phyloP scores from a whole-genome alignment of 2,113 vertebrate genomes.

The Petromus typicus region DNA sequence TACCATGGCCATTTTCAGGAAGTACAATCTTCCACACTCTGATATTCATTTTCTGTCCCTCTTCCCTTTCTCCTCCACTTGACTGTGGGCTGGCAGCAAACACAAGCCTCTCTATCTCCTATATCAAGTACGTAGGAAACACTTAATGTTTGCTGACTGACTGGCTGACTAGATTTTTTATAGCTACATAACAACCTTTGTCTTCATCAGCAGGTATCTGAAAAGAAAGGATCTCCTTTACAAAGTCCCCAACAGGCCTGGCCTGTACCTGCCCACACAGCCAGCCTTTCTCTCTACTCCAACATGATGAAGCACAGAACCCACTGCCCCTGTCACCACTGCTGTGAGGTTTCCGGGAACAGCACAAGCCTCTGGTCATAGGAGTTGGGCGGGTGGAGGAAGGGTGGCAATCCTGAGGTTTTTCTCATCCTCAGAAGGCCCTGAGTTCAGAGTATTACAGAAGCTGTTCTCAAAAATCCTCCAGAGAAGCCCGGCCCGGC shows the following conservation, averaged over 20 bases:
- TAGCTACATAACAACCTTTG: not conserved
- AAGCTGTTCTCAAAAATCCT: not conserved
- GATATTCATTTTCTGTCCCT: not conserved
- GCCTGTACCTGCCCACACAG: not conserved
- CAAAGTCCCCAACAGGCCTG: not conserved
- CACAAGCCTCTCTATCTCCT: not conserved
- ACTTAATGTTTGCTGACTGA: not conserved
- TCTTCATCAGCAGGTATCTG: not conserved
- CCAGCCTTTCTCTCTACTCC: not conserved
- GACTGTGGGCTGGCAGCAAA: not conserved
- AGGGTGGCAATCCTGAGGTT: not conserved
- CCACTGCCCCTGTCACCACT: no score
- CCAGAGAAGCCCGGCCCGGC: not conserved
- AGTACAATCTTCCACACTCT: not conserved
- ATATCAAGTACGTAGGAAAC: not conserved
- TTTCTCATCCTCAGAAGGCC: not conserved
- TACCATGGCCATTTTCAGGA: not conserved
- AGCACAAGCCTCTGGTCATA: not conserved
- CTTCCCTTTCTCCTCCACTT: not conserved
- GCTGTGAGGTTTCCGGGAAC: not conserved
- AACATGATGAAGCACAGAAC: not conserved
- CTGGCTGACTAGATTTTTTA: not conserved
- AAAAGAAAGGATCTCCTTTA: not conserved
- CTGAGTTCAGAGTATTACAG: not conserved
- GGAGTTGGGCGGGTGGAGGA: not conserved